Conservation (phyloP, 2,113 vertebrate genomes). For the Mustela lutreola region DNA sequence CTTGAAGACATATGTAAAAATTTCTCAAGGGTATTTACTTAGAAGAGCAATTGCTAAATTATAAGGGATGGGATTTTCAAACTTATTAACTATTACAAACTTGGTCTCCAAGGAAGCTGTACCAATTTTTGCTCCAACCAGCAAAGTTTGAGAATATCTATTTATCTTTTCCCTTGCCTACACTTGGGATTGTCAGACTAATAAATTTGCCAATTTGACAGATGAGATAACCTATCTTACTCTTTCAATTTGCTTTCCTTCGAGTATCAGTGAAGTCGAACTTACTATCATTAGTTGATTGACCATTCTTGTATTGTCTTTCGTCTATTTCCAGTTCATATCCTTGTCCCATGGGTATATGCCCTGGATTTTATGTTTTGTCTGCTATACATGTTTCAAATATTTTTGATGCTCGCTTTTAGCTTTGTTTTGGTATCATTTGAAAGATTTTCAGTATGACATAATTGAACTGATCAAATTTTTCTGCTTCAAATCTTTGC, state of each 20-base stretch:
- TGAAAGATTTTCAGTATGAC: slow-evolving; percentile 34
- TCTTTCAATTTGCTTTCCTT: background rate
- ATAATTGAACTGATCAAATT: background rate
- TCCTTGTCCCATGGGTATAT: background rate
- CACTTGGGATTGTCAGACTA: background rate
- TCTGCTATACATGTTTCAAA: background rate
- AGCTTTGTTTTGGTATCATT: background rate
- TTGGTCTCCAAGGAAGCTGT: background rate
- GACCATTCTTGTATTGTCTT: background rate
- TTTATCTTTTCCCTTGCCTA: background rate
- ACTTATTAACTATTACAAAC: background rate
- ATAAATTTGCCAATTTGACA: background rate
- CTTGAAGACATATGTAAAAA: background rate
- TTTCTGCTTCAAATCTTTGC: background rate
- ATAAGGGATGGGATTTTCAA: background rate
- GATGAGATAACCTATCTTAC: background rate
- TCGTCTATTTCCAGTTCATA: background rate
- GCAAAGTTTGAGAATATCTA: background rate
- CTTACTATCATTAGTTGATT: background rate
- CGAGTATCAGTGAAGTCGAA: background rate
- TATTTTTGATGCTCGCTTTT: background rate
- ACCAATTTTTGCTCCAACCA: background rate
- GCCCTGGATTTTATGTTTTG: background rate
- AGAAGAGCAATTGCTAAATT: background rate
- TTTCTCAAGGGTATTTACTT: background rate